These are phyloP conservation scores for Acrocephalus arundinaceus DNA, from an alignment of 2,113 vertebrate genomes.

Conservation along the genomic window DNA sequence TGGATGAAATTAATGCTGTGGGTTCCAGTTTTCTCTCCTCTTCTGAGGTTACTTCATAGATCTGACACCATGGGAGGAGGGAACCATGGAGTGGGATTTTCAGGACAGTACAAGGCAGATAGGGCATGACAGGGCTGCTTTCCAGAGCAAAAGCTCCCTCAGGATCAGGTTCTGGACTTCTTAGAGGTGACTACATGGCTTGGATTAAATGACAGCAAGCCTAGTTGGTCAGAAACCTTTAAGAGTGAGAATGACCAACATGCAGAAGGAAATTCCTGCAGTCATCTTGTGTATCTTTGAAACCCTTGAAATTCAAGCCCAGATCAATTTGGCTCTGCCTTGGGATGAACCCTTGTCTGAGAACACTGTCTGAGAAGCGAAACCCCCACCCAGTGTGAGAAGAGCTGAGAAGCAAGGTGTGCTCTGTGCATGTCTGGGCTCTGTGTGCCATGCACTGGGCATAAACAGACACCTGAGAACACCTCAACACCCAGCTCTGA, in stretches of 20 bases:
- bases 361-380: background rate
- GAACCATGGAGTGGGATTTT: background rate
- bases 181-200: background rate
- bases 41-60: background rate
- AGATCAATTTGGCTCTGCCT: background rate
- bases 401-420: background rate
- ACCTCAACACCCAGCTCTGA: fast-evolving
- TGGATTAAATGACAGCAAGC: background rate
- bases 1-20: background rate
- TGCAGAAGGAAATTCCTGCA: background rate
- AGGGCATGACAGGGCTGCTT: background rate
- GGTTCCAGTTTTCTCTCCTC: background rate
- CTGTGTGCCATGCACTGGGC: background rate
- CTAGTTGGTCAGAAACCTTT: background rate
- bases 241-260: background rate
- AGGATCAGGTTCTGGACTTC: background rate
- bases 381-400: background rate
- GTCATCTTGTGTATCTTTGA: background rate
- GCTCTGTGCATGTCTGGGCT: background rate
- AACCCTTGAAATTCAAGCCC: background rate
- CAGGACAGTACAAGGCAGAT: background rate
- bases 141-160: background rate
- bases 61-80: background rate
- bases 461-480: background rate
- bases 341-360: background rate